Evolutionary conservation across 2,888 invertebrate genomes (phyloP).

Genomic region (Leptinotarsa peninsularis): DNA sequence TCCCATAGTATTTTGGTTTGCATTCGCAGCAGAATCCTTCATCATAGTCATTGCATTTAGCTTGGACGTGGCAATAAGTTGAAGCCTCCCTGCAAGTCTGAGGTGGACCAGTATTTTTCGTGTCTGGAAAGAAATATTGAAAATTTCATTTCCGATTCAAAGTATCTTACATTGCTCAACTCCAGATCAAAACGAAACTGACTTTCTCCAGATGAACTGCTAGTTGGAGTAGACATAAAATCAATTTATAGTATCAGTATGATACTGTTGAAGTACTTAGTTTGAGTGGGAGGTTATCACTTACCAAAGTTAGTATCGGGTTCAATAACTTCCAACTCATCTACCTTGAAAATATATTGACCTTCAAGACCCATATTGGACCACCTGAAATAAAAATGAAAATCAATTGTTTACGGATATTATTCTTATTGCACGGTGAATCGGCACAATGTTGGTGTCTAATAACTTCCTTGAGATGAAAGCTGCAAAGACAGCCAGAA

Average conservation of each 20-base stretch:
- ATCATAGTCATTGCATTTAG: constrained; percentile 84
- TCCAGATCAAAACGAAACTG: too few relatives aligned
- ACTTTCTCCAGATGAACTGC: too few relatives aligned
- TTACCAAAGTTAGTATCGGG: constrained; percentile 70
- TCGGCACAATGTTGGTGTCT: too few relatives aligned
- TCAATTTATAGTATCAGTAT: neutral
- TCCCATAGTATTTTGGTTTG: constrained; percentile 87
- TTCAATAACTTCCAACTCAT: constrained; percentile 76
- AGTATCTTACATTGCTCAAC: neutral
- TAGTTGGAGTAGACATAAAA: too few relatives aligned
- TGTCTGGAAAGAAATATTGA: constrained; percentile 19
- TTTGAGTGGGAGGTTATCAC: neutral
- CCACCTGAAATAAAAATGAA: constrained; percentile 72
- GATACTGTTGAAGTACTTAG: neutral
- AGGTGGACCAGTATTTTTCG: constrained; percentile 29
- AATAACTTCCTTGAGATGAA: too few relatives aligned
- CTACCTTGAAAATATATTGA: constrained; percentile 88
- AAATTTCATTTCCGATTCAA: neutral
- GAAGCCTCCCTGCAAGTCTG: constrained; percentile 70
- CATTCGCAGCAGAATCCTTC: constrained; percentile 93
- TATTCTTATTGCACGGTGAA: too few relatives aligned
- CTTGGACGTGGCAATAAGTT: constrained; percentile 83
- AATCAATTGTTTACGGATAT: neutral
- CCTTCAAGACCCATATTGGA: constrained; percentile 89
- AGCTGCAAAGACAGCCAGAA: too few relatives aligned